Evolutionary conservation across 2,888 invertebrate species (phyloP), one percentile per base, ranked within the genome.

Genomic region (Macroteleia sp.): DNA sequence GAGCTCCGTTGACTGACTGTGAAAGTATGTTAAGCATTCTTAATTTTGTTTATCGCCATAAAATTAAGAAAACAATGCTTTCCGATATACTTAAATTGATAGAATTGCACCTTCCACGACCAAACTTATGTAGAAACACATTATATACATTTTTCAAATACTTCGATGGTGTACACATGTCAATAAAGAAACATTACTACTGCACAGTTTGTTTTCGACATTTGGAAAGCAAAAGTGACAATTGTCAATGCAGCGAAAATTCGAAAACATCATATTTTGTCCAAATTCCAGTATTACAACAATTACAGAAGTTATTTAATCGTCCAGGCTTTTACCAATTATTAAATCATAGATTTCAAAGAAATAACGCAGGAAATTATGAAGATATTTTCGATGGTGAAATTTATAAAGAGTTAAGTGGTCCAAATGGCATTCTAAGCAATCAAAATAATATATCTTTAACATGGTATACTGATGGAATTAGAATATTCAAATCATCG

Each of bases 31-130:
- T 66, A 25, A n/a, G 34, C 20, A 44, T 66, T 25, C 30, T 66
- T 32, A 66, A 54, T 46, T 66, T 66, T 25, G 3, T 66, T 22
- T 54, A 54, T 36, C 54, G 56, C 3, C 12, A 54, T 20, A 46
- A 44, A 19, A 4, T 16, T 17, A 20, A n/a, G 10, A 46, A 56
- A 34, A 36, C 36, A 1, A 56, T 54, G 46, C 66, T 66, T 41
- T 5, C 54, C 1, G 54, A 66, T 32, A 12, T 54, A n/a, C 39
- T 66, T 5, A n/a, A 5, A 17, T 41, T 66, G 10, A 34, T 66
- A 10, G 3, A 14, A 19, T 10, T 66, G 28, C 66, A 66, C 10
- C 17, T 54, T 14, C 50, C 62, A 34, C 20, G 12, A 28, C 62
- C 12, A 20, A 52, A 52, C 41, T 52, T 52, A 16, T 17, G 19